These are phyloP conservation scores for Drosophila austrosaltans DNA, from an alignment of 2,888 invertebrate genomes.

Conservation along the genomic window DNA sequence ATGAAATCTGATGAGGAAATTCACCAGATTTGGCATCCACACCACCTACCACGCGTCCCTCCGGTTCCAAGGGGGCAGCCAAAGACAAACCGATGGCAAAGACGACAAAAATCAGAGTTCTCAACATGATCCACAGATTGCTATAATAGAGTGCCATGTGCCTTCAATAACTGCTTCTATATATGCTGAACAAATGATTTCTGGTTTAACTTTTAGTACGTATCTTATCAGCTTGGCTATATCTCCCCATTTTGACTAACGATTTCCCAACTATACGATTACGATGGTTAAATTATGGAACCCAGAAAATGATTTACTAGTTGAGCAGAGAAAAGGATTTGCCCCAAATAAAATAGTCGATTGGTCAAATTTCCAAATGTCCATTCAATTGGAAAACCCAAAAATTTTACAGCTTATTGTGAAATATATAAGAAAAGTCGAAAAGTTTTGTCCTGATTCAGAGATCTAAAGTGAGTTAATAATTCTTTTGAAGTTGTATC, in stretches of 20 bases:
- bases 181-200: constrained; percentile 1
- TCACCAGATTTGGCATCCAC: constrained; percentile 70
- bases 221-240: background rate
- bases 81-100: constrained; percentile 12
- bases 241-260: background rate
- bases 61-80: constrained; percentile 45
- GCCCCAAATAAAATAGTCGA: background rate
- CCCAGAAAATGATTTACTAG: constrained; percentile 1
- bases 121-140: constrained; percentile 5
- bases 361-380: background rate
- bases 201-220: background rate
- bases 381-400: background rate
- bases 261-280: background rate
- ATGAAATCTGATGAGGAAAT: constrained; percentile 81
- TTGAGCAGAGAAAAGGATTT: background rate
- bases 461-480: too few relatives aligned
- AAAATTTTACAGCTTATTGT: background rate
- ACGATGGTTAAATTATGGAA: constrained; percentile 3
- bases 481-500: too few relatives aligned
- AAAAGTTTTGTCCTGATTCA: too few relatives aligned
- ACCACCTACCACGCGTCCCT: constrained; percentile 78
- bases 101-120: background rate
- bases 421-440: background rate
- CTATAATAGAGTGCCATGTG: background rate
- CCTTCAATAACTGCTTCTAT: background rate